These are phyloP conservation scores for Catharus minimus DNA, from an alignment of 2,113 vertebrate species.

Conservation along the genomic window DNA sequence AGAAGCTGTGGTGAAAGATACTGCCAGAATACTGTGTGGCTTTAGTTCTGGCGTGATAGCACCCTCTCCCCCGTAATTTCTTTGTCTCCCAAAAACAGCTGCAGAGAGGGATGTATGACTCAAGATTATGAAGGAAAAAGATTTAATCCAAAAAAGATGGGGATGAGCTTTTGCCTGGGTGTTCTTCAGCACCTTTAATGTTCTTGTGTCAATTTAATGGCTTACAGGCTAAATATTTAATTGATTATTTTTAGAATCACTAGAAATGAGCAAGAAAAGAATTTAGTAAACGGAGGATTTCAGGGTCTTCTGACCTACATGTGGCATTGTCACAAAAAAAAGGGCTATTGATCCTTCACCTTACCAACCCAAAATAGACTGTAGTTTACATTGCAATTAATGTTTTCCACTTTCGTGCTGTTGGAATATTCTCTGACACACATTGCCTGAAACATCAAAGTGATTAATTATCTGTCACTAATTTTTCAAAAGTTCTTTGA, in stretches of 20 bases:
- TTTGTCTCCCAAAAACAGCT: neutral
- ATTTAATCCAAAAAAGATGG: neutral
- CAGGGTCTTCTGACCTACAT: neutral
- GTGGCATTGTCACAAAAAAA: fast-evolving
- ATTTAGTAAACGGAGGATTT: neutral
- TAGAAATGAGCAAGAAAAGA: neutral
- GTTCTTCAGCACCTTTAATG: neutral
- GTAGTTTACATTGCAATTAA: neutral
- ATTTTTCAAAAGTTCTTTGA: neutral
- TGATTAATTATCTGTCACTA: conserved; percentile 16
- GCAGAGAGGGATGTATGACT: neutral
- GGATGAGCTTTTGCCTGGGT: neutral
- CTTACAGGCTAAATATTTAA: neutral
- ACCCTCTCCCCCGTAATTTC: neutral
- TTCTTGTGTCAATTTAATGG: neutral
- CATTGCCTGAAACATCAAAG: conserved; percentile 68
- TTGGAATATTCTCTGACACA: neutral
- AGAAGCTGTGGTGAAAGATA: neutral
- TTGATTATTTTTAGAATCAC: neutral
- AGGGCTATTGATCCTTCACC: neutral
- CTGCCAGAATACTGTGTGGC: neutral
- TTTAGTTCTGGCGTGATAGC: neutral
- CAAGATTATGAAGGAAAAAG: neutral
- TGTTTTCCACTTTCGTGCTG: neutral
- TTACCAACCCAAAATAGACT: neutral